Evolutionary conservation across 2,888 invertebrate genomes (phyloP), one percentile per base, ranked within the genome.

Genomic region (Pheosia tremula): DNA sequence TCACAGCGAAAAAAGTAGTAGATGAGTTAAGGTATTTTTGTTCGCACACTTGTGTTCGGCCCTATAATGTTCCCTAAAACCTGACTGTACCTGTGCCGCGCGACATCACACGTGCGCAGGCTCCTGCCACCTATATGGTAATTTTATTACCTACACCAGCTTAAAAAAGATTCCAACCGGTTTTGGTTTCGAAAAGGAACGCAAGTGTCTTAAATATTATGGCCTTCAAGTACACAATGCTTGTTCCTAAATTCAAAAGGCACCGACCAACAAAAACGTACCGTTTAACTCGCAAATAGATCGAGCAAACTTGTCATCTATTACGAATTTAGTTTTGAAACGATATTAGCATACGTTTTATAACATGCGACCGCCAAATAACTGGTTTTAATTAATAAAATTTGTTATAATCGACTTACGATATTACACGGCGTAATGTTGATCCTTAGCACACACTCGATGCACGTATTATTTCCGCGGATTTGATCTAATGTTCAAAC

Each of bases 81-180:
- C 69, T 57, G 58, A 67, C 59, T 53, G 64, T 74, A 72, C 74
- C 69, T 66, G 69, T 60, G 65, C 38, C 63, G 64, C 50, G 61
- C 55, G 63, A 74, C 68, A 77, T 68, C 74, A 77, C 83, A 80
- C 83, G 82, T 84, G 83, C 82, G 81, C 80, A 73, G 90, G 90
- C 91, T 86, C 84, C 85, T 76, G 75, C 72, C 84, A 82, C 79
- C 76, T 90, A 91, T 91, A 92, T 91, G 89, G 85, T 87, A 90
- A 91, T 92, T 92, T 92, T 91, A 91, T 90, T 89, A 90, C 52
- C 52, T 2, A 45, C 88, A 85, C 85, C 87, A 86, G 80, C 87
- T 85, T 83, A 84, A 90, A 91, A 89, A 88, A 84, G 77, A 89
- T 86, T 85, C 82, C 77, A 87, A 92, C 92, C 91, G 91, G 91